Evolutionary conservation across 2,113 vertebrate species (phyloP), one percentile per base, ranked within the genome.

Genomic region (Misgurnus anguillicaudatus): DNA sequence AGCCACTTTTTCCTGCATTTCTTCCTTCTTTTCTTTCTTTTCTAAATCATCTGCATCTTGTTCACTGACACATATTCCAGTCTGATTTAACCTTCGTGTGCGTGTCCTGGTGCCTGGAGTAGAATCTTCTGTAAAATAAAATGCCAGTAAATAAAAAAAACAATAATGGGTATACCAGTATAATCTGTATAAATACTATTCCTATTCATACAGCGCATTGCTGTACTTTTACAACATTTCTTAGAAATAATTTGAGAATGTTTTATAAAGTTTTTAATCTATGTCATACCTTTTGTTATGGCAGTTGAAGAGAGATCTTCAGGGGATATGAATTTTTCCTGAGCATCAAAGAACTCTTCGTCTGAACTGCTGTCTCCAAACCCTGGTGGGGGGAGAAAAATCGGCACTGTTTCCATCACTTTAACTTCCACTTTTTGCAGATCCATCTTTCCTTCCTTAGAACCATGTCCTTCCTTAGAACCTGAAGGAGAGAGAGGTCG

Each of bases 311-410:
- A 87, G 0, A 91, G 83, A 88, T 92, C 89, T 78, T 91, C 91
- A 9, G 88, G 87, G 1, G 89, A 92, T 17, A 91, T 93, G 13
- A 98, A 92, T 84, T 92, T 89, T 82, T 98, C 96, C 14, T 93
- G 93, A 7, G 96, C 96, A 0, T 98, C 96, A 67, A 95, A 98
- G 90, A 96, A 97, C 86, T 98, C 97, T 17, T 98, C 96, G 10
- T 98, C 98, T 0, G 98, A 98, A 84, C 97, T 98, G 88, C 94
- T 96, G 81, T 98, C 96, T 17, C 93, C 94, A 78, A 95, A 96
- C 31, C 94, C 94, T 5, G 92, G 93, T 0, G 95, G 94, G 0
- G 94, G 94, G 16, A 91, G 89, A 6, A 95, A 90, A 74, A 93
- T 88, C 21, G 91, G 87, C 0, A 84, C 16, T 0, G 82, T 80